phyloP scores from a whole-genome alignment of 2,888 invertebrate genomes.

The Andricus curvator region DNA sequence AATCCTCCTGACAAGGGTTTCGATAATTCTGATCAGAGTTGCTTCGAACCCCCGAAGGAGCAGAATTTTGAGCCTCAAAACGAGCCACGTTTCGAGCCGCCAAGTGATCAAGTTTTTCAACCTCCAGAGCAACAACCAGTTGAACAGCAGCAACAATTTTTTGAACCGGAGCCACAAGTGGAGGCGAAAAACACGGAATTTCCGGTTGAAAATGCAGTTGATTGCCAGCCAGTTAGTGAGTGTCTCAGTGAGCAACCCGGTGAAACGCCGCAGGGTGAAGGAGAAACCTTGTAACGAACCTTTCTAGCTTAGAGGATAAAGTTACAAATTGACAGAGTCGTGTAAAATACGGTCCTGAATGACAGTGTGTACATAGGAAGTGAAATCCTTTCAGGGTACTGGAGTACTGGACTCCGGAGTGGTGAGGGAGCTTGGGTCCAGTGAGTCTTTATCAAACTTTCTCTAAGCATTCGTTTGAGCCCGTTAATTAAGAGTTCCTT shows the following conservation, averaged over 20 bases:
- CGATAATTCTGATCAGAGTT: background rate
- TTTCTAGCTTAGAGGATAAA: background rate
- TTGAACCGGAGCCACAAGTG: background rate
- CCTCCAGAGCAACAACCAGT: background rate
- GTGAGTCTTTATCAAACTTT: conserved; percentile 54
- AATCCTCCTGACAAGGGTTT: background rate
- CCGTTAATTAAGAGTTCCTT: conserved; percentile 57
- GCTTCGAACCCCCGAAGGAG: conserved; percentile 14
- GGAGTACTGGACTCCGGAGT: conserved; percentile 57
- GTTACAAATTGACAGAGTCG: conserved; percentile 44
- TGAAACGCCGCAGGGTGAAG: conserved; percentile 21
- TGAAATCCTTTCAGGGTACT: conserved; percentile 38
- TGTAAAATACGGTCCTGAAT: conserved; percentile 58
- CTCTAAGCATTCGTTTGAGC: conserved; percentile 54
- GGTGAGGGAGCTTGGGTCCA: conserved; percentile 61
- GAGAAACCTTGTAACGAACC: conserved; percentile 42
- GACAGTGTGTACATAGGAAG: conserved; percentile 58
- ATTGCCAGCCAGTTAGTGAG: conserved; percentile 34
- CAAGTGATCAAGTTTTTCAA: conserved; percentile 5
- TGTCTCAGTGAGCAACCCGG: conserved; percentile 42
- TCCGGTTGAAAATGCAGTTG: conserved; percentile 12
- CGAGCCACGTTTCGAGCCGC: background rate
- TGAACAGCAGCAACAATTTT: background rate
- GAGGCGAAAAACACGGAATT: conserved; percentile 23
- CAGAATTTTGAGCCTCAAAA: background rate